Evolutionary conservation across 2,113 vertebrate species (phyloP), one percentile per base, ranked within the genome.

Genomic region (Mesitornis unicolor): DNA sequence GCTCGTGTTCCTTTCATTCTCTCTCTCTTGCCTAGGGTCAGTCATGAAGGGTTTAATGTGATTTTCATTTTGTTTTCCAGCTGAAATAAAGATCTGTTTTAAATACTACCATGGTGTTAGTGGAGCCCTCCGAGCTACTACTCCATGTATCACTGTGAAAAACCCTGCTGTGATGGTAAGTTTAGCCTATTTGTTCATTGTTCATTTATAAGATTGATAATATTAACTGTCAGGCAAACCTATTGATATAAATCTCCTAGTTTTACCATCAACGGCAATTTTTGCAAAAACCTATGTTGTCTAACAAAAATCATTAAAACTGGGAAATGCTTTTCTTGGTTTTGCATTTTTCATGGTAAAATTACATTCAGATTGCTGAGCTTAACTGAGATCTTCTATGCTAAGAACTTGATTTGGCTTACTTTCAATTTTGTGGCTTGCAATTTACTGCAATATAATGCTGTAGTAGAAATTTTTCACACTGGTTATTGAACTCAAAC

Each of bases 91-190:
- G 97, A 99, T 99, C 97, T 99, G 99, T 94, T 99, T 99, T 93
- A 99, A 99, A 90, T 99, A 99, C 89, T 99, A 99, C 94, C 99
- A 99, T 76, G 99, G 99, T 80, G 98, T 99, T 79, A 99, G 99
- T 75, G 99, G 99, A 95, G 99, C 99, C 61, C 97, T 99, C 94
- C 97, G 99, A 96, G 99, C 99, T 89, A 99, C 99, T 7, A 99
- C 99, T 31, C 99, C 99, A 79, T 99, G 99, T 97, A 99, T 99
- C 98, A 99, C 99, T 33, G 99, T 99, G 97, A 99, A 99, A 98
- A 99, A 99, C 95, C 98, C 99, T 4, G 98, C 99, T 95, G 98
- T 99, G 95, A 98, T 98, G 99, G 99, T 99, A 89, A 97, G 99
- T 98, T 76, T 70, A 79, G 51, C 45, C 45, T 69, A 3, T 81